Conservation (phyloP, 1,140 invertebrate species). For the Zaprionus taronus region DNA sequence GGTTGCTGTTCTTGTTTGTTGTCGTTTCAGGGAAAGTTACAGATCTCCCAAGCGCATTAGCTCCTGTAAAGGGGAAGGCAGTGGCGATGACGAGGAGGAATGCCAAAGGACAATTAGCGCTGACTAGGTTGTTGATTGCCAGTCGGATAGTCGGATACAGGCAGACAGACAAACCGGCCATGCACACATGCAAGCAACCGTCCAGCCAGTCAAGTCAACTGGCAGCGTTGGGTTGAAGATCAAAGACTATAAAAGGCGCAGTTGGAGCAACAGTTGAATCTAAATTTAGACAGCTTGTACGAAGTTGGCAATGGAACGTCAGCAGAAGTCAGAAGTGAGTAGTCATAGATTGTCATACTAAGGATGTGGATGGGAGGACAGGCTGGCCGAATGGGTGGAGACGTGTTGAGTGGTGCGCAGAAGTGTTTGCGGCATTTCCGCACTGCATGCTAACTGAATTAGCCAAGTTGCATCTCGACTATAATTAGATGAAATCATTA, state of each 20-base stretch:
- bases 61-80: conserved; percentile 2
- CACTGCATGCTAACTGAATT: conserved; percentile 76
- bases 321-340: conserved; percentile 36
- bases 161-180: not conserved
- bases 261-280: conserved; percentile 61
- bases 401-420: conserved; percentile 54
- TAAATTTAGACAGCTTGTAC: conserved; percentile 70
- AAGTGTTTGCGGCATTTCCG: conserved; percentile 77
- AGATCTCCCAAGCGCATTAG: conserved; percentile 53
- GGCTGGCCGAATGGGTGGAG: conserved; percentile 14
- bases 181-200: not conserved
- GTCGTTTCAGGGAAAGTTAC: conserved; percentile 49
- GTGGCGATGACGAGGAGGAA: conserved; percentile 69
- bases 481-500: conserved; percentile 83
- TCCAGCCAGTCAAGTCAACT: not conserved
- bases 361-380: conserved; percentile 31
- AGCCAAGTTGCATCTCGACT: conserved; percentile 59
- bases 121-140: conserved; percentile 54
- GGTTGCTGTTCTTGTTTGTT: conserved; percentile 49
- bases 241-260: conserved; percentile 79
- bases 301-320: conserved; percentile 35
- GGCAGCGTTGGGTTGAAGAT: conserved; percentile 60
- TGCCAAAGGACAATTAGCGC: conserved; percentile 79
- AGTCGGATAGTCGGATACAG: conserved; percentile 32
- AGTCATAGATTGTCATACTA: conserved; percentile 77